Base-by-base conservation (phyloP, 92 coral and sea anemone genomes). In the Parazoanthus darwini region DNA sequence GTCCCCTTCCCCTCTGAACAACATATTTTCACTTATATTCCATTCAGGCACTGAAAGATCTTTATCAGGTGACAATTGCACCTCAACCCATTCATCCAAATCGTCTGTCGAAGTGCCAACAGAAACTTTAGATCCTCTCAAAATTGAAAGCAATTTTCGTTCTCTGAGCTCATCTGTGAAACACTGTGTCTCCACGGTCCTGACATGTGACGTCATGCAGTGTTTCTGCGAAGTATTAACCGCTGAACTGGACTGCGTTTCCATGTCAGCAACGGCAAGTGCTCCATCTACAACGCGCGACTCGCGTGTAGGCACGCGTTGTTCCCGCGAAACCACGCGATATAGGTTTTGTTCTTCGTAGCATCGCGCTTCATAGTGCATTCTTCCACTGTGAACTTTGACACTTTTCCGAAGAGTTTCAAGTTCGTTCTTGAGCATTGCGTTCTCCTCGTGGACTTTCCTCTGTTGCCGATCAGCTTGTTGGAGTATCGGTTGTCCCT, bases 61-160 rank as follows among this genome's bases (percentile, higher is more conserved):
- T 58, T 82, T 89, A 36, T 88, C 84, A 20, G 87, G 35, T 6
- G 58, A 78, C 25, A 79, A 79, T 3, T 74, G 68, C 42, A 83
- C 94, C 8, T 88, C 74, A 22, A 76, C 72, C 80, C 87, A 84
- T 8, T 77, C 86, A 44, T 66, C 36, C 35, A 94, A 56, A 86
- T 93, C 98, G 70, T 91, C 91, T 0, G 96, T 91, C 13, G 95
- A 94, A 9, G 94, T 93, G 87, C 90, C 5, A 88, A 79, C 38
- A 87, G 88, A n/a, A 89, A 54, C 89, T 84, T 89, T 51, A 18
- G 58, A 36, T 80, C 77, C 26, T 39, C 42, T 71, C 42, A 86
- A 48, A 74, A 58, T 58, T 71, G 58, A 26, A 80, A 35, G 48
- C 58, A 18, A 1, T 77, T 16, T 71, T 59, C 85, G 75, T 54